phyloP scores from a whole-genome alignment of 2,888 invertebrate species.

The Disparrhopalites patrizii region DNA sequence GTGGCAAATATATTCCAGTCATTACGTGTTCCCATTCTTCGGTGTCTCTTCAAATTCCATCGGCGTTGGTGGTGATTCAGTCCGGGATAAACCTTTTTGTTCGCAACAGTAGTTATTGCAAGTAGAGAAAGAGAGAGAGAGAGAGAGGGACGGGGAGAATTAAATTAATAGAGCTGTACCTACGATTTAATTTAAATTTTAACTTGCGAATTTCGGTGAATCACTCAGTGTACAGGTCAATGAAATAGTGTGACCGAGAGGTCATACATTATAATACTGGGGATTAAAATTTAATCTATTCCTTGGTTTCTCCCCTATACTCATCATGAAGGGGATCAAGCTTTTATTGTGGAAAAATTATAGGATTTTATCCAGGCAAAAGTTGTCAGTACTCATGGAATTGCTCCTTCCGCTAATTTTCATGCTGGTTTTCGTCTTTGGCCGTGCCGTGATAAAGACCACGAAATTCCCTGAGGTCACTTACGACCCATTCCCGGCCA shows the following conservation, averaged over 20 bases:
- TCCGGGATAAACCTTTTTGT: too few relatives aligned
- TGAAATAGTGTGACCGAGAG: not conserved
- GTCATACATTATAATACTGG: not conserved
- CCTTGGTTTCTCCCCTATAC: not conserved
- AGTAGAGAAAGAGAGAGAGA: too few relatives aligned
- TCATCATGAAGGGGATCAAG: conserved; percentile 2
- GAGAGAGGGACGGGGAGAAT: too few relatives aligned
- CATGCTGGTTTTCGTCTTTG: not conserved
- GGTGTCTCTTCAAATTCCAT: too few relatives aligned
- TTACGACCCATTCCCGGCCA: not conserved
- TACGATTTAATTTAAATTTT: too few relatives aligned
- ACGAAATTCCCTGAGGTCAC: not conserved
- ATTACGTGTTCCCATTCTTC: too few relatives aligned
- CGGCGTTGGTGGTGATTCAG: too few relatives aligned
- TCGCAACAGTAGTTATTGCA: too few relatives aligned
- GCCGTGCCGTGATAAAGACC: not conserved
- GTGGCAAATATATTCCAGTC: too few relatives aligned
- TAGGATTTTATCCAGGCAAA: not conserved
- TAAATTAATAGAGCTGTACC: too few relatives aligned
- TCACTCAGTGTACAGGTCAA: not conserved
- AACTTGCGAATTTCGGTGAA: not conserved
- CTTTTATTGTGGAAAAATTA: conserved; percentile 9
- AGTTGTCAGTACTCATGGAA: not conserved
- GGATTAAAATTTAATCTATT: not conserved
- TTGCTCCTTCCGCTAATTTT: not conserved